A percentile compares a stretch with the other conserved stretches of the same genome.
Evolutionary conservation across 2,888 invertebrate species (phyloP).

Genomic region (Rhopalosiphum nymphaeae): DNA sequence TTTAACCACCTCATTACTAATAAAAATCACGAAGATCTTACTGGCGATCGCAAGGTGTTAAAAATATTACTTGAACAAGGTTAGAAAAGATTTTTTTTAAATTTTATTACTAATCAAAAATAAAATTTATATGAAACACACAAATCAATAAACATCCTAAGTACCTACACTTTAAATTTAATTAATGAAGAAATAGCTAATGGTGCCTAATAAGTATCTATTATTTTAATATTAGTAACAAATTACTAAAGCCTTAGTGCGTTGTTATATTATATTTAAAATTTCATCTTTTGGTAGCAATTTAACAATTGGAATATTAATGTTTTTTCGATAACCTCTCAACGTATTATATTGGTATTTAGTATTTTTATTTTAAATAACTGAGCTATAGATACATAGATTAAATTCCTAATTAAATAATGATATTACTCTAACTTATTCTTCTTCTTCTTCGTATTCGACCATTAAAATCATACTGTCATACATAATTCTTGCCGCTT

Average conservation of each 20-base stretch:
- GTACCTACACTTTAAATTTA: too few relatives aligned
- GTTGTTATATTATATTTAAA: background rate
- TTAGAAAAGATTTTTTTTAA: background rate
- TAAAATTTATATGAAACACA: background rate
- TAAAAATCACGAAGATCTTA: background rate
- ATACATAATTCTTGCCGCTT: background rate
- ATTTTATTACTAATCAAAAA: background rate
- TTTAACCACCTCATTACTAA: background rate
- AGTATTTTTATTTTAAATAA: background rate
- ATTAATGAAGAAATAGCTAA: too few relatives aligned
- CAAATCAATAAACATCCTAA: too few relatives aligned
- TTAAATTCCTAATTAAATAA: background rate
- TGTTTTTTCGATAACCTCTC: background rate
- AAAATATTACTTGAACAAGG: conserved; percentile 36
- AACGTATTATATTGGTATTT: background rate
- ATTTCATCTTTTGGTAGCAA: background rate
- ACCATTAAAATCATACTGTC: background rate
- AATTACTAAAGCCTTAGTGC: background rate
- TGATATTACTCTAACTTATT: background rate
- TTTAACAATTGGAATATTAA: background rate
- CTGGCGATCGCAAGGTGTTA: conserved; percentile 22
- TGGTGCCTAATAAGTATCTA: background rate
- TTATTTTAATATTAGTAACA: too few relatives aligned
- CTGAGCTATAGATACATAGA: too few relatives aligned
- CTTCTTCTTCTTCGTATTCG: background rate